Evolutionary conservation across 1,140 invertebrate genomes (phyloP).

Genomic region (Bicyclus anynana): DNA sequence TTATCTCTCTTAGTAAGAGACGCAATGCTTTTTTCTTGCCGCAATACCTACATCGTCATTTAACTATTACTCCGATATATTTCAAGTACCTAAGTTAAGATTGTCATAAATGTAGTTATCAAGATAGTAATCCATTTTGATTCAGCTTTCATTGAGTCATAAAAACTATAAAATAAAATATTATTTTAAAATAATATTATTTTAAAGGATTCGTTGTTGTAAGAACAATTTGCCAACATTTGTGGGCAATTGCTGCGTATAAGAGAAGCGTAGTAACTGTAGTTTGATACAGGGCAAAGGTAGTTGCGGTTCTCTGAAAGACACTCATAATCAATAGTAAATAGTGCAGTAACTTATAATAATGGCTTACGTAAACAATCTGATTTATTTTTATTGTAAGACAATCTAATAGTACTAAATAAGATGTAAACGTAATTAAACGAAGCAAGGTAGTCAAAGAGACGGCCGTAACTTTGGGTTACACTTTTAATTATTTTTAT

Average conservation of each 20-base stretch:
- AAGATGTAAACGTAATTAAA: slow-evolving; percentile 7
- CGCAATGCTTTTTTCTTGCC: too few species aligned
- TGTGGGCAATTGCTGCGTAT: slow-evolving; percentile 78
- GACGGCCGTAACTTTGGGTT: background rate
- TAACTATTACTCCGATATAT: too few species aligned
- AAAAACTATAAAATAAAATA: too few species aligned
- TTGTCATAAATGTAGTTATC: background rate
- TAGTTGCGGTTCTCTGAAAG: slow-evolving; percentile 59
- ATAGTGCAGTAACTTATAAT: slow-evolving; percentile 4
- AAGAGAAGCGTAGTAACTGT: slow-evolving; percentile 76
- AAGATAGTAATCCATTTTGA: background rate
- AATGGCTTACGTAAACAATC: slow-evolving; percentile 5
- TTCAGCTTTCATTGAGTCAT: slow-evolving; percentile 4
- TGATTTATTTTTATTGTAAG: slow-evolving; percentile 7
- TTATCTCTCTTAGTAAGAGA: too few species aligned
- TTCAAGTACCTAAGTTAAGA: background rate
- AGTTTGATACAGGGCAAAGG: slow-evolving; percentile 69
- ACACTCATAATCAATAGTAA: slow-evolving; percentile 48
- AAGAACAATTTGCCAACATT: slow-evolving; percentile 79
- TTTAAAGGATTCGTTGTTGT: slow-evolving; percentile 80
- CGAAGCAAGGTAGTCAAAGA: background rate
- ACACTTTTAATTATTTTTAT: background rate
- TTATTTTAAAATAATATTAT: too few species aligned
- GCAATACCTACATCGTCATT: too few species aligned
- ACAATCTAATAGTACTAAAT: slow-evolving; percentile 3